Evolutionary conservation across 2,888 invertebrate genomes (phyloP).

Genomic region (Polia nebulosa): DNA sequence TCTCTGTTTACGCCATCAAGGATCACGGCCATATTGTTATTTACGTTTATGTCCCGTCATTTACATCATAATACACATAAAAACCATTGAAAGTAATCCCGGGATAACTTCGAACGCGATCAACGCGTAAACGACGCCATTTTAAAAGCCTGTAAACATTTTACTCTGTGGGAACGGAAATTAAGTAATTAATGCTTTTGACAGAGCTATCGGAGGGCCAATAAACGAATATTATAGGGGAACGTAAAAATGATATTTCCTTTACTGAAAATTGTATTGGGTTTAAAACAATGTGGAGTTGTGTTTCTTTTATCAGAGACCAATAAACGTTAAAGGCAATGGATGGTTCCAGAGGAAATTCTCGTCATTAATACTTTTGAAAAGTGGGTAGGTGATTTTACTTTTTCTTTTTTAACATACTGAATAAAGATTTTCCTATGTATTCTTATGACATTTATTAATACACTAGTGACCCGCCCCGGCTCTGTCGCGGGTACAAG

Average conservation of each 20-base stretch:
- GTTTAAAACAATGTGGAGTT: slow-evolving; percentile 35
- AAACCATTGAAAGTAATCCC: slow-evolving; percentile 53
- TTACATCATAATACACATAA: slow-evolving; percentile 56
- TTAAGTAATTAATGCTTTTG: slow-evolving; percentile 61
- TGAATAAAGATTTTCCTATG: background rate
- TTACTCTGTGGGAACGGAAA: slow-evolving; percentile 53
- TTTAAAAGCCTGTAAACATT: slow-evolving; percentile 58
- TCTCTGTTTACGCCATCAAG: slow-evolving; percentile 15
- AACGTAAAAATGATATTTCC: slow-evolving; percentile 40
- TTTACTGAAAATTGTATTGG: slow-evolving; percentile 27
- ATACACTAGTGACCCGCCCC: no score
- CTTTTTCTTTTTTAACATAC: background rate
- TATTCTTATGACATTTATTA: no score
- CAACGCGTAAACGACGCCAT: slow-evolving; percentile 54
- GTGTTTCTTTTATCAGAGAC: background rate
- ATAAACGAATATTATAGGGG: slow-evolving; percentile 55
- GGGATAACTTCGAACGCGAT: slow-evolving; percentile 48
- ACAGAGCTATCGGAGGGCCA: slow-evolving; percentile 47
- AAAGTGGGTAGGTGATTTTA: background rate
- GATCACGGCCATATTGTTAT: slow-evolving; percentile 39
- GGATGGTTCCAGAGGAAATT: background rate
- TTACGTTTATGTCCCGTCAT: slow-evolving; percentile 43
- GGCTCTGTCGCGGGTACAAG: no score
- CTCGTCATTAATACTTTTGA: background rate
- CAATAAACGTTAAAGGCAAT: slow-evolving; percentile 11